Percentiles rank a stretch among this genome's conserved stretches.
Conservation (phyloP, 2,797 vertebrate species). For the Sebastes dallii region DNA sequence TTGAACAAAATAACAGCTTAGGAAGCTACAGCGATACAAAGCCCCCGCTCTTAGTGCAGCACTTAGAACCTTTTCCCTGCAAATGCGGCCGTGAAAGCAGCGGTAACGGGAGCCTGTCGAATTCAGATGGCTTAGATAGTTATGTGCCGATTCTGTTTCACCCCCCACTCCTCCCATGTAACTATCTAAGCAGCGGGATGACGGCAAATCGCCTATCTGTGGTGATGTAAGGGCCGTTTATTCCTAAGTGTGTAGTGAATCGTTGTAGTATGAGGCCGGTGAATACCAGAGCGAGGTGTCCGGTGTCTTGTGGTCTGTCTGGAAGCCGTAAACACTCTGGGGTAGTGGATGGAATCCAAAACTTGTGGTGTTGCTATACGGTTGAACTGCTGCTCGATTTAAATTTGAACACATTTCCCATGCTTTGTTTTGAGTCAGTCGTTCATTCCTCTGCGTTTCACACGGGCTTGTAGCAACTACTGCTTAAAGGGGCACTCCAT, state of each 20-base stretch:
- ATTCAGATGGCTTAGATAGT: background rate
- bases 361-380: slow-evolving; percentile 7
- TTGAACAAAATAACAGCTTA: slow-evolving; percentile 15
- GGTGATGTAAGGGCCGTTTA: slow-evolving; percentile 44
- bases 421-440: background rate
- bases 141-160: background rate
- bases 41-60: background rate
- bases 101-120: background rate
- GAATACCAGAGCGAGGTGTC: slow-evolving; percentile 67
- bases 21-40: background rate
- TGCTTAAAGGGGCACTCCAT: background rate
- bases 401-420: slow-evolving; percentile 18
- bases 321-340: slow-evolving; percentile 57
- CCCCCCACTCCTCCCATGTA: background rate
- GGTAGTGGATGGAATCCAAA: slow-evolving; percentile 52
- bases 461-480: background rate
- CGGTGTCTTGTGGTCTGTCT: slow-evolving; percentile 58
- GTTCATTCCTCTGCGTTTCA: background rate
- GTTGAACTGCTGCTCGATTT: slow-evolving; percentile 19
- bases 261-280: slow-evolving; percentile 29
- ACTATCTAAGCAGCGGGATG: background rate
- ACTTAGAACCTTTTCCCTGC: background rate
- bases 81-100: background rate
- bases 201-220: slow-evolving; percentile 10
- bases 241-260: slow-evolving; percentile 27